Evolutionary conservation across 1,140 invertebrate species (phyloP), one percentile per base, ranked within the genome.

Genomic region (Aphaenogaster floridana): DNA sequence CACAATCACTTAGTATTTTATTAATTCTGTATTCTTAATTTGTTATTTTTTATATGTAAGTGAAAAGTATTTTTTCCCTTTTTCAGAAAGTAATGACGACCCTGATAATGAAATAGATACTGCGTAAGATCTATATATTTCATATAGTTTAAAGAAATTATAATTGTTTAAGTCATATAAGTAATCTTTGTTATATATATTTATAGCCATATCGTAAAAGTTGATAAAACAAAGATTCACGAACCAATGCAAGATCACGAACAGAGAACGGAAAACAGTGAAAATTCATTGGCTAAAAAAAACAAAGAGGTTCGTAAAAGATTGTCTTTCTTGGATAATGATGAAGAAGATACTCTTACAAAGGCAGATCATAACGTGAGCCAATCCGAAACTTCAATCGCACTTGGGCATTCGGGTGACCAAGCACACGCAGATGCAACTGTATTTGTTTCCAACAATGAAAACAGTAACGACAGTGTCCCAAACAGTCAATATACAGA

Each of bases 251-350:
- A 4, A 36, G 42, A 61, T 36, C 15, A 15, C 0, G 52, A 83
- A 61, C 7, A 81, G 9, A 45, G 3, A 45, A 21, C 17, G 1
- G 9, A 61, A 61, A 48, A 15, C 21, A 42, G 0, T 54, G 78
- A 54, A 57, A 42, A 45, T 63, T 50, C 11, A 15, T 84, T 36
- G 5, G 21, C 50, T 45, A 78, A 77, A 48, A 66, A 11, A 61
- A 89, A 34, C 1, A 86, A 59, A n/a, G 71, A 59, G 15, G 52
- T 90, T 76, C 71, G 89, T 83, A 90, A 90, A 59, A 86, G 28
- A 83, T 78, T 90, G 48, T 79, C 48, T 72, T 90, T 90, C 50
- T 63, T 64, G 1, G 52, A 77, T 57, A 3, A n/a, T 9, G 52
- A 74, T 50, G 74, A 84, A 36, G 74, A 74, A 39, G 59, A 50